phyloP scores from a whole-genome alignment of 2,113 vertebrate genomes.

The Corythornis vintsioides region DNA sequence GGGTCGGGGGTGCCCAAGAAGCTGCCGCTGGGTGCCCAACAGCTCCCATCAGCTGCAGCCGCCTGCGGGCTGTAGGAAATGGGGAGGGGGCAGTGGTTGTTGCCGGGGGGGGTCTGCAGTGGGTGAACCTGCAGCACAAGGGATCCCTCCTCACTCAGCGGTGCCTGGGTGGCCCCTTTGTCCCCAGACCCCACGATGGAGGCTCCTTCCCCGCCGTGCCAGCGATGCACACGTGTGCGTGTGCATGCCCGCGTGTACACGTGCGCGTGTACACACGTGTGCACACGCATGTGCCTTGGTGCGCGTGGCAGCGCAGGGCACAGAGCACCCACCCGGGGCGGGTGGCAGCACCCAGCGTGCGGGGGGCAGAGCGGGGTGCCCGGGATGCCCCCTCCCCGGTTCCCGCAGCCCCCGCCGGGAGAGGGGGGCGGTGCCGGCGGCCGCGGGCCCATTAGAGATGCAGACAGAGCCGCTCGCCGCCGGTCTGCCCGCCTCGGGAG shows the following conservation, averaged over 20 bases:
- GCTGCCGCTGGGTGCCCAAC: accelerated
- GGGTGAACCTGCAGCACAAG: accelerated
- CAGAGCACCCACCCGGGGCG: background rate
- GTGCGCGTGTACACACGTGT: too few species aligned
- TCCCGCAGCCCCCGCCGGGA: background rate
- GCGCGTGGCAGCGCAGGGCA: background rate
- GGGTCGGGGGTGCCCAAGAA: background rate
- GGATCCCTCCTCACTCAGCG: background rate
- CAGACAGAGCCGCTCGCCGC: constrained; percentile 25
- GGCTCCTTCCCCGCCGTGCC: background rate
- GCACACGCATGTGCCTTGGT: accelerated
- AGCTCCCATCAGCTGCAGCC: background rate
- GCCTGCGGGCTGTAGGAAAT: background rate
- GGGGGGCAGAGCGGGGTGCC: accelerated
- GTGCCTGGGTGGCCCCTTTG: background rate
- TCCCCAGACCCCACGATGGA: accelerated
- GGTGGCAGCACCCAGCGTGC: accelerated
- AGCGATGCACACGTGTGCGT: accelerated
- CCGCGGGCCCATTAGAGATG: constrained; percentile 31
- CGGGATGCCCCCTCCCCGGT: background rate
- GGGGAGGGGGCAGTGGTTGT: too few species aligned
- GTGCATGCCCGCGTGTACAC: too few species aligned
- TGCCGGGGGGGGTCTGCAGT: background rate
- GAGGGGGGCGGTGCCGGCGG: background rate
- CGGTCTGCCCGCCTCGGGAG: constrained; percentile 6